phyloP scores from a whole-genome alignment of 2,888 invertebrate genomes.

The Petrolisthes cinctipes region DNA sequence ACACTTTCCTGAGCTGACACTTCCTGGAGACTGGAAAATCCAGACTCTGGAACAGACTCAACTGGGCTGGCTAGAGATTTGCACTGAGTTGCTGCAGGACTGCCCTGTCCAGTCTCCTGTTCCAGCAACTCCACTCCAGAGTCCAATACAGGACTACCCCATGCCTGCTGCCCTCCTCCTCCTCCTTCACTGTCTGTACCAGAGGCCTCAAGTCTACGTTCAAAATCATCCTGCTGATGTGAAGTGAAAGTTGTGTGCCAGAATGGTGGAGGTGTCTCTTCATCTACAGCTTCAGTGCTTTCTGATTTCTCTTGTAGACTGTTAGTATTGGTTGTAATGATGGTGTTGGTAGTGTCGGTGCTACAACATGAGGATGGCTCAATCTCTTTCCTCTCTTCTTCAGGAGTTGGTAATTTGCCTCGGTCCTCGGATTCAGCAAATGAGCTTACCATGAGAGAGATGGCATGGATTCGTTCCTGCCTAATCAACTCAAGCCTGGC shows the following conservation, averaged over 20 bases:
- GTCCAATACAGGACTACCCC: conserved; percentile 24
- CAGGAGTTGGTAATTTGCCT: conserved; percentile 10
- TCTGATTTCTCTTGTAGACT: neutral
- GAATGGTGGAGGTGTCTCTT: neutral
- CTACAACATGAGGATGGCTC: neutral
- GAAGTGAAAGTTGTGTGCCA: neutral
- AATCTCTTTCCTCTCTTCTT: neutral
- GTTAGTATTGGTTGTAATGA: neutral
- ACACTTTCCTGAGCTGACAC: conserved; percentile 34
- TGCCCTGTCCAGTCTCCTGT: conserved; percentile 16
- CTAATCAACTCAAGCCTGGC: conserved; percentile 47
- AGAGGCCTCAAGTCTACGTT: neutral
- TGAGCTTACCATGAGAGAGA: conserved; percentile 32
- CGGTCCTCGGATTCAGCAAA: conserved; percentile 39
- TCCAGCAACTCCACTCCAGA: conserved; percentile 41
- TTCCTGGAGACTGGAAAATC: conserved; percentile 63
- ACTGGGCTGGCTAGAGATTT: conserved; percentile 57
- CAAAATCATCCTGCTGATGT: neutral
- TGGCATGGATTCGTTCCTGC: conserved; percentile 50
- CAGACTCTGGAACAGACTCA: conserved; percentile 64
- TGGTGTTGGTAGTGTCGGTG: neutral
- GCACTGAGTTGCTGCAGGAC: conserved; percentile 20
- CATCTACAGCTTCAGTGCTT: neutral
- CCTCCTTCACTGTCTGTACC: neutral
- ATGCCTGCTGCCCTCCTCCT: neutral